A percentile compares a stretch with the other conserved stretches of the same genome.
These are phyloP conservation scores for Sturmia bella DNA, from an alignment of 2,888 invertebrate species.

Conservation along the genomic window DNA sequence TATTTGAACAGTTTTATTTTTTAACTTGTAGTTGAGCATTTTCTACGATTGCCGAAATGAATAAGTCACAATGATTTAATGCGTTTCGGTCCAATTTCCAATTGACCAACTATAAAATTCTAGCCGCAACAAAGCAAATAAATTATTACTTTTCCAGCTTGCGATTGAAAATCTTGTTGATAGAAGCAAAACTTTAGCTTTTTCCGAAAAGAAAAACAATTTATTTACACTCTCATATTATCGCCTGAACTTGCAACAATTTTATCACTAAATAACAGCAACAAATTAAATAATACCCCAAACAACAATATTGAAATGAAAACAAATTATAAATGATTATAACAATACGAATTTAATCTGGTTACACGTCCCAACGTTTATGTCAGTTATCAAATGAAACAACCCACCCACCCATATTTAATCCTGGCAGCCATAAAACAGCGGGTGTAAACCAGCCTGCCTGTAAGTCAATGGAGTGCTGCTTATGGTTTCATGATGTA, in stretches of 20 bases:
- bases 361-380: conserved; percentile 66
- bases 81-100: no score
- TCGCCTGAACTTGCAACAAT: not conserved
- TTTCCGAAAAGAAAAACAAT: not conserved
- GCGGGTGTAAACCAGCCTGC: conserved; percentile 52
- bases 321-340: conserved; percentile 59
- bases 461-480: conserved; percentile 44
- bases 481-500: conserved; percentile 9
- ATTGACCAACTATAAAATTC: no score
- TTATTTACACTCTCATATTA: not conserved
- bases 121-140: no score
- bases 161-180: not conserved
- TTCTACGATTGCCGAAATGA: no score
- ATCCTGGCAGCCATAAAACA: conserved; percentile 66
- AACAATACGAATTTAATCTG: conserved; percentile 50
- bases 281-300: conserved; percentile 46
- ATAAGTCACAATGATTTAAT: no score
- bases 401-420: conserved; percentile 66
- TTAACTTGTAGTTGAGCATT: no score
- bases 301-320: conserved; percentile 40
- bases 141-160: no score
- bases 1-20: no score
- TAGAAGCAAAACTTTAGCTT: not conserved
- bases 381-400: conserved; percentile 46
- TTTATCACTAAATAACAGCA: conserved; percentile 31